These are phyloP conservation scores for Onychomys torridus DNA, from an alignment of 2,797 vertebrate species.

Conservation along the genomic window DNA sequence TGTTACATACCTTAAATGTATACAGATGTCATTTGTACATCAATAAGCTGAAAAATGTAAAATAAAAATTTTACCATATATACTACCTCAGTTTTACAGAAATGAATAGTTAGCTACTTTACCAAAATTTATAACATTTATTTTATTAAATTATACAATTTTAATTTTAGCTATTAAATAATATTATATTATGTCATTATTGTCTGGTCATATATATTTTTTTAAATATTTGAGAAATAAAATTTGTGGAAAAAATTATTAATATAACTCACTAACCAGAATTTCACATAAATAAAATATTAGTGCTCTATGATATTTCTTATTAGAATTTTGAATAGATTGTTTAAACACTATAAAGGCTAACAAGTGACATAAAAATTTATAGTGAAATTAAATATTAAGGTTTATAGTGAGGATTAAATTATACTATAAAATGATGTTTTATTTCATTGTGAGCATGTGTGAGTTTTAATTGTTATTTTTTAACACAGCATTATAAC, in stretches of 20 bases:
- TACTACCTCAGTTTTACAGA: neutral
- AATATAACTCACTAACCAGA: neutral
- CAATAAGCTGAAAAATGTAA: neutral
- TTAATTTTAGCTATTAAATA: neutral
- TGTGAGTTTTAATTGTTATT: neutral
- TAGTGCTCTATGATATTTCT: neutral
- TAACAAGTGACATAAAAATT: neutral
- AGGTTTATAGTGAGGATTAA: neutral
- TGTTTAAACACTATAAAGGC: neutral
- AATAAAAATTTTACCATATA: neutral
- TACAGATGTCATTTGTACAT: neutral
- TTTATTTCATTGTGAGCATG: neutral
- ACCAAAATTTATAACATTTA: neutral
- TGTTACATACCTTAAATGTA: neutral
- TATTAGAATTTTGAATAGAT: neutral
- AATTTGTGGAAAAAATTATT: neutral
- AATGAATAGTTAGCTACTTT: neutral
- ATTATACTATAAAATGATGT: neutral
- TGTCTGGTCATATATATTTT: neutral
- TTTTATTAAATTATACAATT: neutral
- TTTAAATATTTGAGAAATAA: constrained; percentile 5
- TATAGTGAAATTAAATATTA: neutral
- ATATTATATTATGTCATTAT: neutral
- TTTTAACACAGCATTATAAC: neutral
- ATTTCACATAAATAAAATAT: neutral